Percentiles rank a stretch among this genome's conserved stretches.
These are phyloP conservation scores for Aurelia aurita DNA, from an alignment of 30 jellyfish, hydroid and myxozoan genomes.

Conservation along the genomic window DNA sequence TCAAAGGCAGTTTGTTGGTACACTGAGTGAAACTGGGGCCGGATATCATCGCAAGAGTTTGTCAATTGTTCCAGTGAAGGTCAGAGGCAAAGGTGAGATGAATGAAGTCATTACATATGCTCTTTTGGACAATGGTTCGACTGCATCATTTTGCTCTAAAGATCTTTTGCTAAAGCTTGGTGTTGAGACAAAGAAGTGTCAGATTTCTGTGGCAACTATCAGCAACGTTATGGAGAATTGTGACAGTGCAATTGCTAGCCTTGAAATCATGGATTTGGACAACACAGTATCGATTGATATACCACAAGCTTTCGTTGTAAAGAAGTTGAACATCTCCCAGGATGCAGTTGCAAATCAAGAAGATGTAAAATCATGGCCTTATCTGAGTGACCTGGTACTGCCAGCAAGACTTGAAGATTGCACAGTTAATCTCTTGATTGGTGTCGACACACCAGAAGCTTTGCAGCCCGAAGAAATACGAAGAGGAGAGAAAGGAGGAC, in stretches of 20 bases:
- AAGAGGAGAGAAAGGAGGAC: slow-evolving; percentile 57
- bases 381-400: slow-evolving; percentile 31
- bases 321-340: background rate
- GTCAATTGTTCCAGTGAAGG: slow-evolving; percentile 33
- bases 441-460: slow-evolving; percentile 64
- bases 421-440: slow-evolving; percentile 53
- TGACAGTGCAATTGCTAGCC: slow-evolving; percentile 44
- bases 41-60: slow-evolving; percentile 36
- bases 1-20: slow-evolving; percentile 30
- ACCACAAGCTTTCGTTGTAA: slow-evolving; percentile 31
- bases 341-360: slow-evolving; percentile 45
- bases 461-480: slow-evolving; percentile 71
- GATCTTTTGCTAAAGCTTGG: slow-evolving; percentile 60
- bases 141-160: slow-evolving; percentile 58
- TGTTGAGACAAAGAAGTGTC: slow-evolving; percentile 40
- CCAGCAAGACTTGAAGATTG: slow-evolving; percentile 22
- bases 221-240: slow-evolving; percentile 38
- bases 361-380: slow-evolving; percentile 35
- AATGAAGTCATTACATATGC: slow-evolving; percentile 41
- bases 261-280: slow-evolving; percentile 19
- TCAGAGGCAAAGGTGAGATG: slow-evolving; percentile 11
- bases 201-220: slow-evolving; percentile 53
- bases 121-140: slow-evolving; percentile 65
- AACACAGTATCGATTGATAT: slow-evolving; percentile 13
- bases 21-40: slow-evolving; percentile 55